A percentile compares a stretch with the other conserved stretches of the same genome.
phyloP scores from a whole-genome alignment of 1,140 invertebrate species.

The Tetramorium alpestre region DNA sequence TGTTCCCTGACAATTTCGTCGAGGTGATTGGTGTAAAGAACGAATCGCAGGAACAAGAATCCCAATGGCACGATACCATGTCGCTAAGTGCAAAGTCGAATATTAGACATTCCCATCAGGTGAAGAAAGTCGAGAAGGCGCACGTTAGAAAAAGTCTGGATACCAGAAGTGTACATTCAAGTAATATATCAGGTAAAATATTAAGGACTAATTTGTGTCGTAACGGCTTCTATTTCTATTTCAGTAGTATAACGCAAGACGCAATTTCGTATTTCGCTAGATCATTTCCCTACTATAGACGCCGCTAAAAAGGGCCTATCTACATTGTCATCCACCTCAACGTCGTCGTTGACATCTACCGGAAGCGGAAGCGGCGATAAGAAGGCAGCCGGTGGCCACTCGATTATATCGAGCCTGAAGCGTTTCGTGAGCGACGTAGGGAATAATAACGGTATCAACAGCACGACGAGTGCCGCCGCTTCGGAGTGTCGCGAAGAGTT shows the following conservation, averaged over 20 bases:
- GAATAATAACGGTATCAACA: slow-evolving; percentile 77
- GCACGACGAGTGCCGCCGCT: slow-evolving; percentile 67
- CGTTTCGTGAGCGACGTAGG: slow-evolving; percentile 76
- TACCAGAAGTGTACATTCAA: slow-evolving; percentile 63
- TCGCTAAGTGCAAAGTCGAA: slow-evolving; percentile 64
- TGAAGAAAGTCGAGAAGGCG: slow-evolving; percentile 80
- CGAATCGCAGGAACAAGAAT: slow-evolving; percentile 75
- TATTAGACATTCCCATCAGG: slow-evolving; percentile 70
- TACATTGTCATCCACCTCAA: slow-evolving; percentile 55
- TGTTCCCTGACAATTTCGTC: slow-evolving; percentile 99
- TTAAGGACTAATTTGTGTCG: not conserved
- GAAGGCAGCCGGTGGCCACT: slow-evolving; percentile 75
- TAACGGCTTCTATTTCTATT: not conserved
- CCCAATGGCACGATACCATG: slow-evolving; percentile 71
- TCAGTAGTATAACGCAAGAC: not conserved
- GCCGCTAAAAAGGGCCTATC: slow-evolving; percentile 66
- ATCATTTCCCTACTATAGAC: slow-evolving; percentile 56
- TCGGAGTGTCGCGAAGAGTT: slow-evolving; percentile 84
- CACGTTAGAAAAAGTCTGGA: slow-evolving; percentile 80
- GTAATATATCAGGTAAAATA: slow-evolving; percentile 59
- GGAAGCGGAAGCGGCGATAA: slow-evolving; percentile 72
- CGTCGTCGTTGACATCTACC: slow-evolving; percentile 54
- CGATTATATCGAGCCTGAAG: slow-evolving; percentile 80
- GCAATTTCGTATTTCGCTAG: slow-evolving; percentile 8
- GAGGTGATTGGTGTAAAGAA: slow-evolving; percentile 86